These are phyloP conservation scores for Oscheius sp. DNA, from an alignment of 2,888 invertebrate species.

Conservation along the genomic window DNA sequence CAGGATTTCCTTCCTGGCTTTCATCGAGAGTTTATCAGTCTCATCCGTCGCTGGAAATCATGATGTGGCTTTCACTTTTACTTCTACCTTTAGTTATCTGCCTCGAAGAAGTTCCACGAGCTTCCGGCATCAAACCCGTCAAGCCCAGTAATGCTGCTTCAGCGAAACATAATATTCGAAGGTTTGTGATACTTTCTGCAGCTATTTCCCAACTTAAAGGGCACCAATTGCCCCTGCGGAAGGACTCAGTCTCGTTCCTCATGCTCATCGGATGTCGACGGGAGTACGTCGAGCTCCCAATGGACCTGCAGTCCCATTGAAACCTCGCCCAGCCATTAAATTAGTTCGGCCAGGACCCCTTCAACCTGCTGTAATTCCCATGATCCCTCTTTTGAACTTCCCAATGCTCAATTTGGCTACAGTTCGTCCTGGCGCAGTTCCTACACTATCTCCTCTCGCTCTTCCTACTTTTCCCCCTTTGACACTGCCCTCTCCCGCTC, in stretches of 20 bases:
- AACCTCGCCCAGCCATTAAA: not conserved
- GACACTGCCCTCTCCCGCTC: not conserved
- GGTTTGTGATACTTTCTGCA: not conserved
- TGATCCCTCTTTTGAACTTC: not conserved
- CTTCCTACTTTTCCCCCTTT: constrained; percentile 5
- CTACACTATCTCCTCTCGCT: not conserved
- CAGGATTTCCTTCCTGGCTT: not conserved
- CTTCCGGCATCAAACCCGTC: constrained; percentile 7
- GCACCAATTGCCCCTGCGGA: constrained; percentile 8
- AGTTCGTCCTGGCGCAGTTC: not conserved
- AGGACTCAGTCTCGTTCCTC: constrained; percentile 13
- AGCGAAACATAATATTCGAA: not conserved
- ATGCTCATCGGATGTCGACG: constrained; percentile 34
- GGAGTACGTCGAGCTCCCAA: constrained; percentile 47
- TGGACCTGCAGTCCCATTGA: constrained; percentile 4
- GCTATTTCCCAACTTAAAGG: not conserved
- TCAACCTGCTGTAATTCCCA: not conserved
- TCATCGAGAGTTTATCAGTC: too few relatives aligned
- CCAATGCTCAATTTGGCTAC: not conserved
- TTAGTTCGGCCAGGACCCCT: constrained; percentile 1
- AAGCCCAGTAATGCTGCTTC: not conserved
- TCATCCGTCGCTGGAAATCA: too few relatives aligned
- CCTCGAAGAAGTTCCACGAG: constrained; percentile 13
- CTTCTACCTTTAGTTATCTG: not conserved
- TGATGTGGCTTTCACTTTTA: constrained; percentile 6